These are phyloP conservation scores for Chroicocephalus ridibundus DNA, from an alignment of 2,113 vertebrate species.

Conservation along the genomic window DNA sequence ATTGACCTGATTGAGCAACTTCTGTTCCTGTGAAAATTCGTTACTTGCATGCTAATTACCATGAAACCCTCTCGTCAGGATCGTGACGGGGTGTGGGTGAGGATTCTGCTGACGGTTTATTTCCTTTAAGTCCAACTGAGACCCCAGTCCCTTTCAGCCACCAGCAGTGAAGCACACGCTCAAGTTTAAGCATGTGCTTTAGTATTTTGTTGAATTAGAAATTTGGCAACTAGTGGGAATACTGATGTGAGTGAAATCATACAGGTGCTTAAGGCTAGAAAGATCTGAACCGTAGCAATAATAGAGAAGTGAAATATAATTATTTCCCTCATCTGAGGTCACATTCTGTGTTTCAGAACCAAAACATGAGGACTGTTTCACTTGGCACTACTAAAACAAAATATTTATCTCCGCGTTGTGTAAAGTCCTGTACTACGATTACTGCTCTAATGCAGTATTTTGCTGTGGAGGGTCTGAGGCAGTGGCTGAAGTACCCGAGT, in stretches of 20 bases:
- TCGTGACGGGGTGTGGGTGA: not conserved
- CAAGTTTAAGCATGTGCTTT: not conserved
- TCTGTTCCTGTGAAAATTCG: slow-evolving; percentile 37
- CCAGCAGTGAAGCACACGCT: not conserved
- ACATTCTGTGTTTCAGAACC: not conserved
- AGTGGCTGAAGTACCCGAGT: not conserved
- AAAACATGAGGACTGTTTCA: not conserved
- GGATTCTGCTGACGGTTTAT: not conserved
- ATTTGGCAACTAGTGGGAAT: not conserved
- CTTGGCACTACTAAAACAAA: not conserved
- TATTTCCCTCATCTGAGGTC: not conserved
- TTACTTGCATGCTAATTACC: slow-evolving; percentile 18
- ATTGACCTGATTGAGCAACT: slow-evolving; percentile 65
- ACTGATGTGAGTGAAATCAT: not conserved
- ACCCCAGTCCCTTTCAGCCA: not conserved
- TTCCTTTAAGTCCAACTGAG: not conserved
- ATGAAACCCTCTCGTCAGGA: not conserved
- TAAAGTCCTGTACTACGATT: not conserved
- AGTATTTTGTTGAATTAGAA: not conserved
- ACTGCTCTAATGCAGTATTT: not conserved
- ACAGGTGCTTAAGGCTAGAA: not conserved
- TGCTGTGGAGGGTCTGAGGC: not conserved
- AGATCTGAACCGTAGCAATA: not conserved
- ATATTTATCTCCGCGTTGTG: not conserved
- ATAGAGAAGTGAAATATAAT: not conserved